Evolutionary conservation across 2,113 vertebrate species (phyloP), one percentile per base, ranked within the genome.

Genomic region (Upupa epops): DNA sequence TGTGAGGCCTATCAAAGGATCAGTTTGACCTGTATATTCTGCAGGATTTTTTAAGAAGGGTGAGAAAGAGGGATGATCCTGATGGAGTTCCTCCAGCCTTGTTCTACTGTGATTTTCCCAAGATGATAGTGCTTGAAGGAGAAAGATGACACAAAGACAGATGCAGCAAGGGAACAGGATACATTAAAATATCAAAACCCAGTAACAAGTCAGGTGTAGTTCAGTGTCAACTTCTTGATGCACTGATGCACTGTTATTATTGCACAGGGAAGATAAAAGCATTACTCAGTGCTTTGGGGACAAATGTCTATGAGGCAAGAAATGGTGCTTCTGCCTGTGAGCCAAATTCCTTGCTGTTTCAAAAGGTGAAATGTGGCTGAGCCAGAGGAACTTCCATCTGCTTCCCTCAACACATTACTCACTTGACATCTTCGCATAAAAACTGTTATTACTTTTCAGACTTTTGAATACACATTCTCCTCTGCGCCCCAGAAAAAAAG

Each of bases 171-270:
- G 51, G 63, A 86, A 71, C 13, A n/a, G 3, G 11, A 36, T 83
- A 63, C 68, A 83, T 80, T 87, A 89, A 95, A 97, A 93, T 96
- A 95, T 87, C 90, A 96, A 97, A 94, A 63, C 69, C 55, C 36
- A 71, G 55, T 2, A 10, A 85, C 71, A 89, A 91, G 70, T 86
- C 82, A 92, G 92, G 74, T 96, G 60, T 69, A 86, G 61, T 80
- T 94, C 81, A 82, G 36, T 88, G 89, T 72, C 83, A 90, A 81
- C 64, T 70, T 91, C 94, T 93, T 95, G 77, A 96, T 97, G 86
- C 71, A 55, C 60, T 95, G 77, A 96, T 97, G 86, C 71, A 55
- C 60, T 87, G 68, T 76, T 91, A 89, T 96, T 91, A 90, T 95
- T 6, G 15, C 60, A 92, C 32, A 68, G 74, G 56, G 82, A 94